phyloP scores from a whole-genome alignment of 2,113 vertebrate species.

The Chitala chitala region DNA sequence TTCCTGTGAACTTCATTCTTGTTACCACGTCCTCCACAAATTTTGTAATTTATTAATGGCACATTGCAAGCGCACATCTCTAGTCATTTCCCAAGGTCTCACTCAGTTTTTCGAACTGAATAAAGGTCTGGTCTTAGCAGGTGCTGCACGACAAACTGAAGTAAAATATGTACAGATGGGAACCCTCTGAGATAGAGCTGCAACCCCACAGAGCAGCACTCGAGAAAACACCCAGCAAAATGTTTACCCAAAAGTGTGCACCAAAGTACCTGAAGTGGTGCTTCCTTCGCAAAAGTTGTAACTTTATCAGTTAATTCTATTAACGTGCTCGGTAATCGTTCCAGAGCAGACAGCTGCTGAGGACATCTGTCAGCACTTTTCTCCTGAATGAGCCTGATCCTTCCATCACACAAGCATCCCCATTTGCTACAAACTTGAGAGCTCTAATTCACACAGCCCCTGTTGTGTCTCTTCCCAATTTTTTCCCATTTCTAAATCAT shows the following conservation, averaged over 20 bases:
- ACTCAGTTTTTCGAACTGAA: too few relatives aligned
- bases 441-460: not conserved
- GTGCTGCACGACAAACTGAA: constrained; percentile 4
- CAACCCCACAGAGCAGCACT: not conserved
- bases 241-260: not conserved
- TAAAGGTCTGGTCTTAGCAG: too few relatives aligned
- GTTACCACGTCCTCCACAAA: not conserved
- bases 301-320: constrained; percentile 14
- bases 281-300: not conserved
- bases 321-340: not conserved
- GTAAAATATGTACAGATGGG: too few relatives aligned
- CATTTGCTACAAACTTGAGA: not conserved
- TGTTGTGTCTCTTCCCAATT: not conserved
- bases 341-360: not conserved
- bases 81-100: not conserved
- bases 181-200: too few relatives aligned
- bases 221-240: not conserved
- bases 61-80: not conserved
- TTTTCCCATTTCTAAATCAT: constrained; percentile 1
- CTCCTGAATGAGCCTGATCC: not conserved
- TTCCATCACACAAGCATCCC: not conserved
- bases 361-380: constrained; percentile 18
- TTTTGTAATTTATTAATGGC: not conserved
- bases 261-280: not conserved
- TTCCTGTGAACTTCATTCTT: not conserved